phyloP scores from a whole-genome alignment of 1,140 invertebrate genomes.

The Hetaerina americana region DNA sequence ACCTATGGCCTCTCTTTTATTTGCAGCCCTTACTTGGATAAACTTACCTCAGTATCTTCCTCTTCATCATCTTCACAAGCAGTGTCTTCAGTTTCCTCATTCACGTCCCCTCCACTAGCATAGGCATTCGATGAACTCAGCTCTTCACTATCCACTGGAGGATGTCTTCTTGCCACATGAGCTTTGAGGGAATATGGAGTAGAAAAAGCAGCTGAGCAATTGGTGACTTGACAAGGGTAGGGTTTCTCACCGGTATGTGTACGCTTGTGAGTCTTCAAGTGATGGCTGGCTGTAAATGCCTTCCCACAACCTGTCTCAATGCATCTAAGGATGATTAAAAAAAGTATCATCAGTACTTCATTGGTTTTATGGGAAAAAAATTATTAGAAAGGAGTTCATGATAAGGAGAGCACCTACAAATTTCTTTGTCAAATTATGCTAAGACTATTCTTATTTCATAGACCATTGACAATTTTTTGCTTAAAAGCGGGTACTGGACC shows the following conservation, averaged over 20 bases:
- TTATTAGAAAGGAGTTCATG: too few relatives aligned
- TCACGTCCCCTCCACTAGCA: neutral
- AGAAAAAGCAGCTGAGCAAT: constrained; percentile 64
- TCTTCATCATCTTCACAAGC: neutral
- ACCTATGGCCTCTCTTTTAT: too few relatives aligned
- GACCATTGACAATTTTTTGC: too few relatives aligned
- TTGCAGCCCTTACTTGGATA: too few relatives aligned
- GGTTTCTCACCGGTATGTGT: constrained; percentile 65
- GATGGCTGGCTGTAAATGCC: constrained; percentile 85
- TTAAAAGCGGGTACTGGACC: too few relatives aligned
- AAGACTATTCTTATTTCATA: too few relatives aligned
- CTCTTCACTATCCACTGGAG: neutral
- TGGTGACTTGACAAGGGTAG: constrained; percentile 55
- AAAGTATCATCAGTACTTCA: too few relatives aligned
- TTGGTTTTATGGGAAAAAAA: too few relatives aligned
- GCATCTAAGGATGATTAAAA: too few relatives aligned
- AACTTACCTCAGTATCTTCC: too few relatives aligned
- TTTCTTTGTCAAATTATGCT: too few relatives aligned
- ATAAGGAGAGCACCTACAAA: too few relatives aligned
- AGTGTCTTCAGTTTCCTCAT: neutral
- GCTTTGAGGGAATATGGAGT: constrained; percentile 69
- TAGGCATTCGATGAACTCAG: neutral
- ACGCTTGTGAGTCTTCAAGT: constrained; percentile 72
- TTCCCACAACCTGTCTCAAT: constrained; percentile 72
- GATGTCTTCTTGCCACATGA: constrained; percentile 28